These are phyloP conservation scores for Mercenaria mercenaria DNA, from an alignment of 1,140 invertebrate genomes.

Conservation along the genomic window DNA sequence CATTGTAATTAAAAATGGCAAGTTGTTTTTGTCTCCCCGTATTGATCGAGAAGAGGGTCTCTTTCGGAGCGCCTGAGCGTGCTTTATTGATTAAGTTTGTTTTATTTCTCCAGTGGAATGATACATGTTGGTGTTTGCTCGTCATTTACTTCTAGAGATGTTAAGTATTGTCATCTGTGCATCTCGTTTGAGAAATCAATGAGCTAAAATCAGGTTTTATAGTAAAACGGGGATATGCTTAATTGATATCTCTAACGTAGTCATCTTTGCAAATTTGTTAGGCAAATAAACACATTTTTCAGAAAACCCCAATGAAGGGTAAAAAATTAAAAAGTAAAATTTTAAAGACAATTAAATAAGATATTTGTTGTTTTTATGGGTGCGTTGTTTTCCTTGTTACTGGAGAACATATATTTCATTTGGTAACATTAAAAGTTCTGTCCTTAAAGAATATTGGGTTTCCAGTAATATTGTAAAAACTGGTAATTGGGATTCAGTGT, in stretches of 20 bases:
- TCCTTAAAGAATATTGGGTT: no score
- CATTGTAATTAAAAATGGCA: conserved; percentile 35
- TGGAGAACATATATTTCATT: no score
- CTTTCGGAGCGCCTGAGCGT: not conserved
- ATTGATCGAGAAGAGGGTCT: conserved; percentile 6
- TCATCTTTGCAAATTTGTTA: no score
- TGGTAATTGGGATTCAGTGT: no score
- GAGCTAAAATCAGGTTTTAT: conserved; percentile 12
- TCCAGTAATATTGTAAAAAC: no score
- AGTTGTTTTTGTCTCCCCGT: conserved; percentile 44
- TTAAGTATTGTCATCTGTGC: conserved; percentile 16
- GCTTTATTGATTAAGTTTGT: conserved; percentile 32
- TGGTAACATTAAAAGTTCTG: no score
- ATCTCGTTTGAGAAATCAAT: conserved; percentile 7
- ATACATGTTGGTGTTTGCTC: conserved; percentile 14
- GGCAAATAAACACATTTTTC: no score
- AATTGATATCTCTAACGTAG: not conserved
- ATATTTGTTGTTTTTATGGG: no score
- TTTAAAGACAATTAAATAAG: no score
- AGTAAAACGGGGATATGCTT: not conserved
- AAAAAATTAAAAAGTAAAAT: no score
- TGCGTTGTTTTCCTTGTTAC: no score
- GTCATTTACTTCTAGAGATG: not conserved
- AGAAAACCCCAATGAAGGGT: no score
- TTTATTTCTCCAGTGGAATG: conserved; percentile 5